Percentiles rank a stretch among this genome's conserved stretches.
These are phyloP conservation scores for Agapornis roseicollis DNA, from an alignment of 2,113 vertebrate species.

Conservation along the genomic window DNA sequence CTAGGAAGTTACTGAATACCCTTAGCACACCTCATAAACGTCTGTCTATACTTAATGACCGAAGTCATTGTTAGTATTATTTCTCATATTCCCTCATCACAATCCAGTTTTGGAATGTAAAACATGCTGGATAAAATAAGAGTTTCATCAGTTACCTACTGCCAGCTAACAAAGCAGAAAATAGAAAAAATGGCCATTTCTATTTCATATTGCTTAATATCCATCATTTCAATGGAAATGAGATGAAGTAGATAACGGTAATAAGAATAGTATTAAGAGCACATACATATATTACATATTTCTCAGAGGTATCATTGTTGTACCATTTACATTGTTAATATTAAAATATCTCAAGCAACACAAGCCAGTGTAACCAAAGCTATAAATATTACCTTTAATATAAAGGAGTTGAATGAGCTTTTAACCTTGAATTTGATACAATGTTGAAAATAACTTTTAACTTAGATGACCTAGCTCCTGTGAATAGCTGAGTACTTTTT, in stretches of 20 bases:
- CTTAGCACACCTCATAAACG: background rate
- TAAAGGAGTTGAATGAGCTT: slow-evolving; percentile 42
- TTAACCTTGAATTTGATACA: slow-evolving; percentile 59
- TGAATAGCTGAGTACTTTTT: slow-evolving; percentile 16
- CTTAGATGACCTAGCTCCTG: slow-evolving; percentile 1
- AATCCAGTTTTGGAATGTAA: background rate
- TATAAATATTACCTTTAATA: slow-evolving; percentile 61
- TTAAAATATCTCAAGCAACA: slow-evolving; percentile 36
- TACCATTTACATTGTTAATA: slow-evolving; percentile 54
- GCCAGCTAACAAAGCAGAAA: slow-evolving; percentile 48
- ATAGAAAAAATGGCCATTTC: slow-evolving; percentile 47
- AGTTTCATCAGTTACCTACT: background rate
- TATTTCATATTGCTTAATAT: slow-evolving; percentile 53
- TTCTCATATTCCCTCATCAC: background rate
- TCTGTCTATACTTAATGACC: background rate
- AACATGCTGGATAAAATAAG: background rate
- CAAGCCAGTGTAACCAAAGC: slow-evolving; percentile 44
- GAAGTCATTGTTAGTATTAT: background rate
- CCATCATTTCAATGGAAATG: slow-evolving; percentile 66
- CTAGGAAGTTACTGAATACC: background rate
- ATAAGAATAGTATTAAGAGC: slow-evolving; percentile 50
- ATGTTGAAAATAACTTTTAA: slow-evolving; percentile 44
- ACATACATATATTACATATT: slow-evolving; percentile 53
- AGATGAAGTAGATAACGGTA: slow-evolving; percentile 57
- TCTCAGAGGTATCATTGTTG: slow-evolving; percentile 50